Evolutionary conservation across 2,113 vertebrate genomes (phyloP).

Genomic region (Mandrillus leucophaeus): DNA sequence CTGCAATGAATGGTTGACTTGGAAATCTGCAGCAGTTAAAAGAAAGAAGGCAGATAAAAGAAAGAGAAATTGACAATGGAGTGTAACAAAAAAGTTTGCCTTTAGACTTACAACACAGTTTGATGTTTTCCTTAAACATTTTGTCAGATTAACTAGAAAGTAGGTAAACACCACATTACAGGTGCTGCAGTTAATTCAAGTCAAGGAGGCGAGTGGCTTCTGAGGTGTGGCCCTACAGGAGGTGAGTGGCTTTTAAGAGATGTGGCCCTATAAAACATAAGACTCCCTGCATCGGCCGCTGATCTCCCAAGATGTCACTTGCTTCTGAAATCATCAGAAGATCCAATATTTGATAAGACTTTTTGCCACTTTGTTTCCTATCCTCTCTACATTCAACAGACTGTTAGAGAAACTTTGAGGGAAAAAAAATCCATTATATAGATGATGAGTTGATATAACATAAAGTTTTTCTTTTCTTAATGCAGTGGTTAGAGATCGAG

Average conservation of each 20-base stretch:
- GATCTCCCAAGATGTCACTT: background rate
- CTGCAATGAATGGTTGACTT: conserved; percentile 76
- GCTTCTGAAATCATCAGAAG: conserved; percentile 16
- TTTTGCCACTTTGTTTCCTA: background rate
- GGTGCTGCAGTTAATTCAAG: background rate
- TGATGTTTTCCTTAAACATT: conserved; percentile 41
- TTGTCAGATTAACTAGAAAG: background rate
- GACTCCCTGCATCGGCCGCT: background rate
- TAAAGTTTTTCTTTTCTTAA: conserved; percentile 14
- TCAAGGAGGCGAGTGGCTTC: background rate
- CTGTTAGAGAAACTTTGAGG: background rate
- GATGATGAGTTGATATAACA: background rate
- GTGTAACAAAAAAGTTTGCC: background rate
- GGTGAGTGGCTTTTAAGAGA: background rate
- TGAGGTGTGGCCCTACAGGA: background rate
- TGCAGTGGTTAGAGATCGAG: background rate
- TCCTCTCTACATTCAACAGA: background rate
- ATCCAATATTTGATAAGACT: background rate
- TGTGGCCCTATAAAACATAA: background rate
- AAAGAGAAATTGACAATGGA: background rate
- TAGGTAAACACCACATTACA: background rate
- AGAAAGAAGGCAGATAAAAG: background rate
- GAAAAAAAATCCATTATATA: background rate
- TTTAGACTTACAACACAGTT: conserved; percentile 31
- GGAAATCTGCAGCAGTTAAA: conserved; percentile 73